phyloP scores from a whole-genome alignment of 2,797 vertebrate genomes.

The Danio jaintianensis region DNA sequence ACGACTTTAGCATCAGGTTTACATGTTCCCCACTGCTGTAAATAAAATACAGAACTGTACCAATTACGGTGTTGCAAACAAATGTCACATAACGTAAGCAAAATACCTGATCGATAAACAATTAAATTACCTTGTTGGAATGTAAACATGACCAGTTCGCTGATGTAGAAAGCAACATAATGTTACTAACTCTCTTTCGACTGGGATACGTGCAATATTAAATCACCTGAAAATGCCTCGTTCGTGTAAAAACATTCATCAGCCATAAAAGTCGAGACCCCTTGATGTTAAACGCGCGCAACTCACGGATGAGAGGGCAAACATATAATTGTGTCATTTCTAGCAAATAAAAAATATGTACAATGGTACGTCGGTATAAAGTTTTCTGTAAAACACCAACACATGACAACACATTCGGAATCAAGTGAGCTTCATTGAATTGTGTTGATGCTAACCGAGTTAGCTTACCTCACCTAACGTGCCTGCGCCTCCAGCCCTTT shows the following conservation, averaged over 20 bases:
- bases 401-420: background rate
- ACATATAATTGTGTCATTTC: background rate
- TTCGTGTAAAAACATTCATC: background rate
- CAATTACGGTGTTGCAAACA: background rate
- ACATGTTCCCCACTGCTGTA: background rate
- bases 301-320: background rate
- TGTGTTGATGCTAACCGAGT: conserved; percentile 30
- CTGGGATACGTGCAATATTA: background rate
- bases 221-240: background rate
- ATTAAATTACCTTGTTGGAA: background rate
- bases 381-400: background rate
- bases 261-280: background rate
- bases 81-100: background rate
- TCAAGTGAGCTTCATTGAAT: background rate
- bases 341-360: background rate
- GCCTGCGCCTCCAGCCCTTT: background rate
- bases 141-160: background rate
- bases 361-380: too few species aligned
- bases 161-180: background rate
- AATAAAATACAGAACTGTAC: background rate
- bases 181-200: background rate
- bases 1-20: too few species aligned
- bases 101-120: background rate
- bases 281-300: conserved; percentile 13
- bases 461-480: conserved; percentile 40